Percentiles rank a stretch among this genome's conserved stretches.
phyloP scores from a whole-genome alignment of 2,113 vertebrate genomes.

The Zeus faber region DNA sequence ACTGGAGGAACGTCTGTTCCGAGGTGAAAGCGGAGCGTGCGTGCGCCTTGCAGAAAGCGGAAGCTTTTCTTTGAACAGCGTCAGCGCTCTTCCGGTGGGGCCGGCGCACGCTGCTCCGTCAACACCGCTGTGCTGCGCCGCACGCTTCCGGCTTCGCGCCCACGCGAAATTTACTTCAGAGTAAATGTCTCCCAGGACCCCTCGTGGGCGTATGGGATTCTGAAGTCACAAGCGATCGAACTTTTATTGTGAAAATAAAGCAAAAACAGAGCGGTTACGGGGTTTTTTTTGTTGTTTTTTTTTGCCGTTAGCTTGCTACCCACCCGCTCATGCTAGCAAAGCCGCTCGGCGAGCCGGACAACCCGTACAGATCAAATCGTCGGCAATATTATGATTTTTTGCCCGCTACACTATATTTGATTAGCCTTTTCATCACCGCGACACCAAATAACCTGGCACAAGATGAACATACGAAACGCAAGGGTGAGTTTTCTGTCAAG shows the following conservation, averaged over 20 bases:
- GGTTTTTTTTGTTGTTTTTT: no score
- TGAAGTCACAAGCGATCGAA: neutral
- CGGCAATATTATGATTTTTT: conserved; percentile 42
- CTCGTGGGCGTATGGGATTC: neutral
- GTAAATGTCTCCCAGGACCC: conserved; percentile 5
- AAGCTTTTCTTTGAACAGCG: no score
- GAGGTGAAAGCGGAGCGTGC: no score
- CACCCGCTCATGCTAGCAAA: conserved; percentile 31
- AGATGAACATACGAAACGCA: conserved; percentile 88
- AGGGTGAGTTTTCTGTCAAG: conserved; percentile 72
- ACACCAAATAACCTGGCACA: conserved; percentile 36
- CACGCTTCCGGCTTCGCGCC: neutral
- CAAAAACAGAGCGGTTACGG: no score
- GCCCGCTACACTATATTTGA: neutral
- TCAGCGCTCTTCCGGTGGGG: no score
- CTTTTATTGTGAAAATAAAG: conserved; percentile 37
- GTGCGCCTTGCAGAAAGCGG: no score
- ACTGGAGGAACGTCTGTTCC: no score
- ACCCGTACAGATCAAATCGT: conserved; percentile 10
- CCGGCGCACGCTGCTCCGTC: no score
- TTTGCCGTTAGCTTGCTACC: conserved; percentile 19
- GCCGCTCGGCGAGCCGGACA: conserved; percentile 14
- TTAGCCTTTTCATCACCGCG: neutral
- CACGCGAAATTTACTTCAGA: neutral
- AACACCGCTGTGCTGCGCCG: no score